These are phyloP conservation scores for Zosterops japonicus DNA, from an alignment of 2,113 vertebrate species.

Conservation along the genomic window DNA sequence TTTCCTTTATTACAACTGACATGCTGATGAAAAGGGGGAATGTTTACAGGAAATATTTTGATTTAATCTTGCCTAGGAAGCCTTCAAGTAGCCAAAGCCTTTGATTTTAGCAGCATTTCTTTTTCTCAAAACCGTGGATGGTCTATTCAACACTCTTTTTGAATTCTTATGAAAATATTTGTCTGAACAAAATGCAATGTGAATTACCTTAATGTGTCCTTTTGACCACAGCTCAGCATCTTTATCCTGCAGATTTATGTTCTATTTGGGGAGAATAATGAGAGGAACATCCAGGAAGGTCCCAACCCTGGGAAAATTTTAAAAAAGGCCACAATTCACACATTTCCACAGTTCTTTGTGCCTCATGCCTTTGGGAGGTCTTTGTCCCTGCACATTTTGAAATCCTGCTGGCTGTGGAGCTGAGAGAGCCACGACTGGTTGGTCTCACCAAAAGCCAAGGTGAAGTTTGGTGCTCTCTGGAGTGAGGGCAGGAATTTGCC, in stretches of 20 bases:
- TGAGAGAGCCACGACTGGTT: not conserved
- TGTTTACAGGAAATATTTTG: conserved; percentile 16
- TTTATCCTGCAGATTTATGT: not conserved
- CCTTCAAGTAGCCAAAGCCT: conserved; percentile 1
- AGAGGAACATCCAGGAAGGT: not conserved
- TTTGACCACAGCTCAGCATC: not conserved
- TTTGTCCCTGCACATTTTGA: not conserved
- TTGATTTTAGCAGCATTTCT: not conserved
- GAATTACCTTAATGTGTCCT: not conserved
- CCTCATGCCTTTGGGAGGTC: not conserved
- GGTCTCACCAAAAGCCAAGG: not conserved
- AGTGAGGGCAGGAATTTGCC: not conserved
- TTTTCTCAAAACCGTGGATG: not conserved
- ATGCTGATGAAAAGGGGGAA: conserved; percentile 31
- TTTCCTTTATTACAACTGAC: not conserved
- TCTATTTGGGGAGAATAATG: not conserved
- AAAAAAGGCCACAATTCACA: not conserved
- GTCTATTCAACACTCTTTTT: not conserved
- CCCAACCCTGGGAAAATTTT: not conserved
- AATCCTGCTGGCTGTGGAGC: not conserved
- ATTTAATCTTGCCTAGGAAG: conserved; percentile 31
- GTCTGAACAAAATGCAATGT: not conserved
- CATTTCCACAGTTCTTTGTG: not conserved
- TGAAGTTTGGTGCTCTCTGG: not conserved
- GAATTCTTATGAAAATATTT: not conserved